These are phyloP conservation scores for Centropus unirufus DNA, from an alignment of 2,113 vertebrate species.

Conservation along the genomic window DNA sequence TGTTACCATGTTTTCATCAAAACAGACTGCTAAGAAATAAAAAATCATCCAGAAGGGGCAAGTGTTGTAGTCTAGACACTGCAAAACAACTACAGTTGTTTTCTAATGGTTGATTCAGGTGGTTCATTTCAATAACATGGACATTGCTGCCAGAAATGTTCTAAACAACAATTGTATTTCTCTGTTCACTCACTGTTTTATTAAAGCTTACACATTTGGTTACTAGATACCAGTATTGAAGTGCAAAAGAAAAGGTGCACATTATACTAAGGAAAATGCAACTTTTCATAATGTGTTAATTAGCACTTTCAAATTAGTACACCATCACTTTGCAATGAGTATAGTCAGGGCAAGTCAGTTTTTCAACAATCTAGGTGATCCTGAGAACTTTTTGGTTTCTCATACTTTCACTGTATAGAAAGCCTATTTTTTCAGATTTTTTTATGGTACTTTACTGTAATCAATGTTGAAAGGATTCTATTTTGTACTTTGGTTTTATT, in stretches of 20 bases:
- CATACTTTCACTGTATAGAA: not conserved
- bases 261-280: not conserved
- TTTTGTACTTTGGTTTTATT: not conserved
- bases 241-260: not conserved
- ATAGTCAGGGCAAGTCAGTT: not conserved
- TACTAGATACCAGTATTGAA: not conserved
- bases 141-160: not conserved
- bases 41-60: not conserved
- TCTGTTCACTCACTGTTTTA: not conserved
- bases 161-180: not conserved
- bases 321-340: not conserved
- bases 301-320: not conserved
- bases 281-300: not conserved
- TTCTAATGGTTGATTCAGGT: not conserved
- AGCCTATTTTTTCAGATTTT: not conserved
- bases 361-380: not conserved
- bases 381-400: not conserved
- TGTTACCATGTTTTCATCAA: fast-evolving
- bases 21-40: not conserved
- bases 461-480: not conserved
- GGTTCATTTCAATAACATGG: not conserved
- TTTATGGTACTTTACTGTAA: not conserved
- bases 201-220: not conserved
- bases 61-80: not conserved
- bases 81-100: not conserved